Evolutionary conservation across 1,140 invertebrate species (phyloP).

Genomic region (Adelges cooleyi): DNA sequence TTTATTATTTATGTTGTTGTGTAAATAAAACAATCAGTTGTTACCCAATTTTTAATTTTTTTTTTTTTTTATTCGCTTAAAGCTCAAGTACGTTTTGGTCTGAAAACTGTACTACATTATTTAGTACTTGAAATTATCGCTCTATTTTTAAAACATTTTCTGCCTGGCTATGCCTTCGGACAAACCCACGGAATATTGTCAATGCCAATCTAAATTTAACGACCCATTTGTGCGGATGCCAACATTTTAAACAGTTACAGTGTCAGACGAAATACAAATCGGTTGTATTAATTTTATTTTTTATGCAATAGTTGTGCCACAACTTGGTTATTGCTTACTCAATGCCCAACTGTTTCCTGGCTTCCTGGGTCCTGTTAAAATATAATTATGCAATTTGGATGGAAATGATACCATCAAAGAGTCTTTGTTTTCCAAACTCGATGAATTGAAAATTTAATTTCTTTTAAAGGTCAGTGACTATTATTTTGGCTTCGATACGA

Average conservation of each 20-base stretch:
- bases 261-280: no score
- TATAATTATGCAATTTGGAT: no score
- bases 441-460: no score
- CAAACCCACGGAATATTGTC: slow-evolving; percentile 2
- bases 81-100: neutral
- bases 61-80: neutral
- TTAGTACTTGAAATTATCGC: neutral
- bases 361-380: no score
- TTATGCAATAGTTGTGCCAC: no score
- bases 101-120: neutral
- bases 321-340: no score
- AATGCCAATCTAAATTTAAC: slow-evolving; percentile 20
- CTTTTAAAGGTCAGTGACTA: no score
- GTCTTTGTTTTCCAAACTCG: no score
- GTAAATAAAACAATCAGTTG: slow-evolving; percentile 16
- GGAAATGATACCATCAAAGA: no score
- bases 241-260: slow-evolving; percentile 1
- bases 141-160: slow-evolving; percentile 17
- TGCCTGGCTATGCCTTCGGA: neutral
- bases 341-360: no score
- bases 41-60: neutral
- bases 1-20: slow-evolving; percentile 1
- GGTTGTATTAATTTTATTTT: no score
- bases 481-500: no score
- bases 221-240: slow-evolving; percentile 2